These are phyloP conservation scores for Cyphomyrus plagiostoma DNA, from an alignment of 2,113 vertebrate species.

Conservation along the genomic window DNA sequence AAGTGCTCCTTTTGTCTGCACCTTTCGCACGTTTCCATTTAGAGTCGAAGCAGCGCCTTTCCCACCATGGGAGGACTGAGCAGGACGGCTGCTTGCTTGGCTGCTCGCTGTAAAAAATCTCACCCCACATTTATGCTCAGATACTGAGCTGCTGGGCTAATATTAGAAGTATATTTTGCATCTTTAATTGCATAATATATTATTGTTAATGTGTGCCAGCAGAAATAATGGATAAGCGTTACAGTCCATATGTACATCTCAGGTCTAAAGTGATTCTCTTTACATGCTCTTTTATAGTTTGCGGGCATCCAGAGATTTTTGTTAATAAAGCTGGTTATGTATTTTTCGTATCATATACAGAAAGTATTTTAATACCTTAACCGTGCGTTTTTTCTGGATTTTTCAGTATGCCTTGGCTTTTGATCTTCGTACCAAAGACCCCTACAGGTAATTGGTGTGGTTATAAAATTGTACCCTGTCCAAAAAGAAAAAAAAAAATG, in stretches of 20 bases:
- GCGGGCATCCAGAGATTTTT: background rate
- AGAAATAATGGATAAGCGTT: background rate
- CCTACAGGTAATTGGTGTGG: background rate
- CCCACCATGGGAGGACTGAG: background rate
- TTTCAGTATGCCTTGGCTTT: background rate
- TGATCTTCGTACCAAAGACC: conserved; percentile 7
- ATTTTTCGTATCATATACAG: background rate
- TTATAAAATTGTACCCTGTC: background rate
- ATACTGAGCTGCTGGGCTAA: background rate
- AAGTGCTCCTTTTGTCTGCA: background rate
- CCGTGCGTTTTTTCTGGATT: background rate
- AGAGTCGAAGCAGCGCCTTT: background rate
- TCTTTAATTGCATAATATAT: background rate
- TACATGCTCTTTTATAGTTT: background rate
- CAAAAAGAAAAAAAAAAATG: background rate
- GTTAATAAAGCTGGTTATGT: background rate
- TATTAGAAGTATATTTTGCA: background rate
- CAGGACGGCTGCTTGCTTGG: background rate
- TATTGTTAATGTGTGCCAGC: background rate
- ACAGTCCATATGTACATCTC: background rate
- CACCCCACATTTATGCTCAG: background rate
- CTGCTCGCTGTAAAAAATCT: background rate
- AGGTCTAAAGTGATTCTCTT: background rate
- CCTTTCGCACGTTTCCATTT: background rate
- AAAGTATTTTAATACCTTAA: background rate